Base-by-base conservation (phyloP, 2,113 vertebrate genomes). In the Catagonus wagneri region DNA sequence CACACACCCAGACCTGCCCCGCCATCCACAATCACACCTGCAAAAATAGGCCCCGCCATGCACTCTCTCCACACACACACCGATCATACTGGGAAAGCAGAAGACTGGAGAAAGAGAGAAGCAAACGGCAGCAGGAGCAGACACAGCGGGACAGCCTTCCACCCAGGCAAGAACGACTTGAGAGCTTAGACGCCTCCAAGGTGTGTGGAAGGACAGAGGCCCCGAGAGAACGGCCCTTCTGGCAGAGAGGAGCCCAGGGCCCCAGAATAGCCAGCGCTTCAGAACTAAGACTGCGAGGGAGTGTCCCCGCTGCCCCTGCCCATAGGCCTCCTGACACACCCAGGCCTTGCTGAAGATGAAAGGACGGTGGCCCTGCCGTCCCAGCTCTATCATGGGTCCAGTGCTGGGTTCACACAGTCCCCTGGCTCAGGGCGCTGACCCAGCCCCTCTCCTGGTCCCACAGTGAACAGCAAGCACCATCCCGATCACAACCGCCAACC, bases 341-440 rank as follows among this genome's bases (percentile, higher is more conserved):
- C 15, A 87, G 63, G 34, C 76, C n/a, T 36, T 1, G 0, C 2
- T 32, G 58, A 68, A 29, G 32, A 39, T 8, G 65, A 56, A 44
- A 66, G 91, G n/a, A 13, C 22, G 19, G 90, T 7, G 72, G 66
- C 23, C 34, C 39, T 60, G n/a, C 71, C 20, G 11, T 44, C 36
- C 56, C 39, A 19, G 44, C 20, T 72, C 71, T 29, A 1, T 3
- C 1, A 8, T 17, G n/a, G 68, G 65, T 63, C 89, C 17, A 27
- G 69, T 39, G 5, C 83, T 50, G 80, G 19, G 69, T 85, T 95
- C 97, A 90, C 74, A 97, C 69, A 66, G 83, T 13, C 14, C 95
- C 84, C 61, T 2, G 88, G 96, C 96, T 87, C 69, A 29, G 90
- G 39, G 56, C 56, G 63, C 75, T 19, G 56, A 29, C 27, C 39